Conservation (phyloP, 2,888 invertebrate genomes). For the Thumatha senex region DNA sequence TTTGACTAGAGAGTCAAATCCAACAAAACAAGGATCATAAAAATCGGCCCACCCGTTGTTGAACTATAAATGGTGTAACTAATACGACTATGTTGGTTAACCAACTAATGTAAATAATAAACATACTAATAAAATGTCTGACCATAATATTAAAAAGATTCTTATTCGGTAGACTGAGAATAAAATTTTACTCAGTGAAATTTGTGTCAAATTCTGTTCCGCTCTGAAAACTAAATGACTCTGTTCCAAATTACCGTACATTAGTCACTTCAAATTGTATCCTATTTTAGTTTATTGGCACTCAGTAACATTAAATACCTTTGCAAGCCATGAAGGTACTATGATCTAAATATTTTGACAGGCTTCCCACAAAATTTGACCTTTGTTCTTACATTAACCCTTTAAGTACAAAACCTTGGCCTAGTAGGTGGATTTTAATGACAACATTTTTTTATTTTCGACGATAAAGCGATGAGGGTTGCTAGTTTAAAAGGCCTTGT, state of each 20-base stretch:
- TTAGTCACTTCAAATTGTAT: slow-evolving; percentile 21
- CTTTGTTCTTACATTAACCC: slow-evolving; percentile 16
- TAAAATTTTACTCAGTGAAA: no score
- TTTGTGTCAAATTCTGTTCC: slow-evolving; percentile 3
- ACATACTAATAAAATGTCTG: no score
- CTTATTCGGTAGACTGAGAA: no score
- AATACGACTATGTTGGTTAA: no score
- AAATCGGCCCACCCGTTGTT: no score
- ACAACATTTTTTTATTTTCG: not conserved
- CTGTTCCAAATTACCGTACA: slow-evolving; percentile 3
- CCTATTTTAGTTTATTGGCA: slow-evolving; percentile 23
- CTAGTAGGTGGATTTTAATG: slow-evolving; percentile 8
- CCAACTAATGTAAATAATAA: no score
- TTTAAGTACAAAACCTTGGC: slow-evolving; percentile 13
- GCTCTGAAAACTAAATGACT: not conserved
- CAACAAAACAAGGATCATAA: no score
- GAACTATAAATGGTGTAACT: no score
- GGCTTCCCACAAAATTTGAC: slow-evolving; percentile 24
- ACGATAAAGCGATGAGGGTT: no score
- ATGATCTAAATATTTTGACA: slow-evolving; percentile 20
- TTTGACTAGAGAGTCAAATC: no score
- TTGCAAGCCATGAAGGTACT: slow-evolving; percentile 20
- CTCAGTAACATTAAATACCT: slow-evolving; percentile 7
- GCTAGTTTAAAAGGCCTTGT: no score
- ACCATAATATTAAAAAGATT: no score